Evolutionary conservation across 2,797 vertebrate species (phyloP), one percentile per base, ranked within the genome.

Genomic region (Notoglanidium macrostoma): DNA sequence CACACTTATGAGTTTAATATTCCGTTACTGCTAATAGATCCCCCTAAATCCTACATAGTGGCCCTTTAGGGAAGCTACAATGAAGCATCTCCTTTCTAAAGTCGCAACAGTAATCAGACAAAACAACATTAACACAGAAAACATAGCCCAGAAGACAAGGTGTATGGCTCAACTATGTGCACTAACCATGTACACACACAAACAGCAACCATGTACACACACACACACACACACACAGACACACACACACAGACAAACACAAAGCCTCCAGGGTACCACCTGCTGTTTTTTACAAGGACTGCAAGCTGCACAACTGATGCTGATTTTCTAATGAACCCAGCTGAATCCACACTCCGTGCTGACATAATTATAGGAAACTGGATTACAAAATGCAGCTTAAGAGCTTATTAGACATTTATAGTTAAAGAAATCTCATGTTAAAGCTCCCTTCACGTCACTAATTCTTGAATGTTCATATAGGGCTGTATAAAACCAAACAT

Each of bases 211-310:
- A 67, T 54, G 79, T 32, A 70, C 67, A 70, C 72, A 73, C 72
- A 74, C 44, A n/a, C 44, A 51, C 44, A 51, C 23, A 63, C 70
- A 74, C 70, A 68, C 19, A 72, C 78, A 73, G 55, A 65, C 67
- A 82, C 51, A 86, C 49, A 35, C 63, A 49, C 51, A 76, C 65
- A 80, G 21, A 73, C 55, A 46, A 19, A 67, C 49, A 59, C 51
- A 51, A 19, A 32, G 55, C 85, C 81, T 91, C 89, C 80, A 88
- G 86, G 77, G 61, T 87, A 89, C 88, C 91, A 83, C 88, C 91
- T 90, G 67, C 90, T 91, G 91, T 89, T 57, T 68, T 55, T 72
- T 63, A 88, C 80, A 87, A 84, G 90, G 55, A 91, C n/a, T 89
- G 85, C 88, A 90, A 57, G 83, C 63, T 51, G 63, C 26, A 74